Percentiles rank a stretch among this genome's conserved stretches.
Conservation (phyloP, 1,140 invertebrate species). For the Drosophila tristis region DNA sequence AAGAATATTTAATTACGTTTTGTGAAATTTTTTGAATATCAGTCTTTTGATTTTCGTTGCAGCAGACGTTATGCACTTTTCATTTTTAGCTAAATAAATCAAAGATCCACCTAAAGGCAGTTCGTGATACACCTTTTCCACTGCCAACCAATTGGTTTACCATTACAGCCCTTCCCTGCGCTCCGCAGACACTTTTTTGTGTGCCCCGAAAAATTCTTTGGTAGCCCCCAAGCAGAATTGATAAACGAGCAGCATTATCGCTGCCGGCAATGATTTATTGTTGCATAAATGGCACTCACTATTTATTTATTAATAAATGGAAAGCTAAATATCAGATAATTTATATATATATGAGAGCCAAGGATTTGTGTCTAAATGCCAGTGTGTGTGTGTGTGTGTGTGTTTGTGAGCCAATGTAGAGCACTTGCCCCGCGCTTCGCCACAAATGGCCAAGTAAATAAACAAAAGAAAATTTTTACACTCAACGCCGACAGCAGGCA, state of each 20-base stretch:
- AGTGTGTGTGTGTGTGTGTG: slow-evolving; percentile 11
- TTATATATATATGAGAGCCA: slow-evolving; percentile 57
- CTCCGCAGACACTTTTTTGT: slow-evolving; percentile 3
- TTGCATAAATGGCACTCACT: slow-evolving; percentile 62
- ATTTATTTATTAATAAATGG: slow-evolving; percentile 63
- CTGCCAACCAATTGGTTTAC: background rate
- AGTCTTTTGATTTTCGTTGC: no score
- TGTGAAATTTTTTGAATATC: no score
- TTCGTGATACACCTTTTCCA: background rate
- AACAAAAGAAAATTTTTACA: slow-evolving; percentile 77
- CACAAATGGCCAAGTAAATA: slow-evolving; percentile 78
- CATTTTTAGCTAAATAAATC: no score
- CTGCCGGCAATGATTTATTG: slow-evolving; percentile 67
- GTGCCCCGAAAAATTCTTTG: slow-evolving; percentile 17
- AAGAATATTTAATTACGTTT: background rate
- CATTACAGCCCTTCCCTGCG: slow-evolving; percentile 6
- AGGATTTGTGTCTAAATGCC: slow-evolving; percentile 46
- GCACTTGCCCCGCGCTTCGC: slow-evolving; percentile 45
- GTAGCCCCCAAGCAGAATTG: slow-evolving; percentile 31
- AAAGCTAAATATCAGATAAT: slow-evolving; percentile 61
- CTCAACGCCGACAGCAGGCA: slow-evolving; percentile 52
- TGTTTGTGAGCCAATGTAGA: slow-evolving; percentile 55
- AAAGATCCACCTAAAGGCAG: background rate
- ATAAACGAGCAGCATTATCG: slow-evolving; percentile 72
- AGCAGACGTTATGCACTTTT: no score